Evolutionary conservation across 2,888 invertebrate genomes (phyloP).

Genomic region (Caenorhabditis zanzibari): DNA sequence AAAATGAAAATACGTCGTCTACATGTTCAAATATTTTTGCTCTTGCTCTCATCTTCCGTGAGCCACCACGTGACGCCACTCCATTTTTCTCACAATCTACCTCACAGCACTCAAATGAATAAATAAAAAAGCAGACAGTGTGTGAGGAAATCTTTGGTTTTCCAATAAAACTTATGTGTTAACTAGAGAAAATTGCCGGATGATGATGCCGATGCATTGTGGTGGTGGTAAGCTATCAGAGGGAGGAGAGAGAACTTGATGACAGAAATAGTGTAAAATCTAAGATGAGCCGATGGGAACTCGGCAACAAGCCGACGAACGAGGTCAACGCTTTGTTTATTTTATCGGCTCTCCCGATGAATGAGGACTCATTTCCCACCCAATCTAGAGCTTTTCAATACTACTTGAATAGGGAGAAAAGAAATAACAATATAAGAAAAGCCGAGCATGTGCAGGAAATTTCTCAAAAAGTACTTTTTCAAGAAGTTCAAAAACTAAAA

Average conservation of each 20-base stretch:
- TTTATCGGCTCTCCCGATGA: conserved; percentile 41
- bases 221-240: conserved; percentile 39
- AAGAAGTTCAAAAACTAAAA: neutral
- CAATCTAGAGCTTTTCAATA: conserved; percentile 17
- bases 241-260: conserved; percentile 8
- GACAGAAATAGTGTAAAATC: conserved; percentile 59
- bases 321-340: conserved; percentile 59
- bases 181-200: neutral
- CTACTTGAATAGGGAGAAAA: conserved; percentile 30
- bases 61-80: conserved; percentile 26
- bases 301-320: conserved; percentile 40
- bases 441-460: neutral
- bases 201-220: neutral
- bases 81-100: conserved; percentile 30
- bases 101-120: conserved; percentile 29
- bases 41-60: conserved; percentile 38
- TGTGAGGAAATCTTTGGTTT: neutral
- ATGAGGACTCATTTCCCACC: conserved; percentile 8
- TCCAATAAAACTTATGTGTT: conserved; percentile 21
- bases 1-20: conserved; percentile 42
- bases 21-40: conserved; percentile 57
- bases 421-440: neutral
- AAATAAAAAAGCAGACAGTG: conserved; percentile 14
- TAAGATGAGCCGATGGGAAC: conserved; percentile 20
- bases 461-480: neutral